Conservation (phyloP, 1,140 invertebrate genomes). For the Ceratoteleas bidentatus region DNA sequence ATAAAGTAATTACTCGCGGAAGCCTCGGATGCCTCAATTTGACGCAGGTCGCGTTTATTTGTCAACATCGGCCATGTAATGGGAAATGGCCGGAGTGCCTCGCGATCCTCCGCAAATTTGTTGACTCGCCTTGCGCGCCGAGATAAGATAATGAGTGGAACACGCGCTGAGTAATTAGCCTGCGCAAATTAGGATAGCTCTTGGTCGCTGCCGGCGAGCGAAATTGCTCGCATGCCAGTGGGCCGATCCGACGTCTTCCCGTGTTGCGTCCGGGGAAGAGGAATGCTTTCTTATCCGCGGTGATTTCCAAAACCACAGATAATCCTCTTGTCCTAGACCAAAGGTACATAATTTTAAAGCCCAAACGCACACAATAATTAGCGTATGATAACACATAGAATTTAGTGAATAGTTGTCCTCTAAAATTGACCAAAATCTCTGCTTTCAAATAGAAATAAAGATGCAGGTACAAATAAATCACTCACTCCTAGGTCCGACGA, state of each 20-base stretch:
- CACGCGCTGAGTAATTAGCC: slow-evolving; percentile 59
- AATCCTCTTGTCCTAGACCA: no score
- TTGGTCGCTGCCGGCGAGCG: slow-evolving; percentile 20
- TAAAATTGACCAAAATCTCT: no score
- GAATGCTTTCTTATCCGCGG: slow-evolving; percentile 45
- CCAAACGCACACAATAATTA: no score
- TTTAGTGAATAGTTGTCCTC: no score
- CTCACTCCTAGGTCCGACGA: no score
- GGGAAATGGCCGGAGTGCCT: slow-evolving; percentile 42
- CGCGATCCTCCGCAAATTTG: slow-evolving; percentile 49
- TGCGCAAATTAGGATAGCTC: slow-evolving; percentile 63
- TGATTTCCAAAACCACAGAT: no score
- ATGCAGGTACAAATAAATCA: no score
- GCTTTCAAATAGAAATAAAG: no score
- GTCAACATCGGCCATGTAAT: slow-evolving; percentile 45
- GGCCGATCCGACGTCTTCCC: slow-evolving; percentile 29
- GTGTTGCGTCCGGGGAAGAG: slow-evolving; percentile 25
- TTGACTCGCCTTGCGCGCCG: slow-evolving; percentile 38
- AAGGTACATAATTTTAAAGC: no score
- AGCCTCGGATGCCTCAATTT: slow-evolving; percentile 29
- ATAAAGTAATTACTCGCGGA: slow-evolving; percentile 21
- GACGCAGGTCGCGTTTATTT: slow-evolving; percentile 20
- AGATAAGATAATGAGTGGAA: slow-evolving; percentile 61
- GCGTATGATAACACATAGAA: no score
- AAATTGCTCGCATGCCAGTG: slow-evolving; percentile 54